Base-by-base conservation (phyloP, 1,140 invertebrate genomes). In the Drosophila neocordata region DNA sequence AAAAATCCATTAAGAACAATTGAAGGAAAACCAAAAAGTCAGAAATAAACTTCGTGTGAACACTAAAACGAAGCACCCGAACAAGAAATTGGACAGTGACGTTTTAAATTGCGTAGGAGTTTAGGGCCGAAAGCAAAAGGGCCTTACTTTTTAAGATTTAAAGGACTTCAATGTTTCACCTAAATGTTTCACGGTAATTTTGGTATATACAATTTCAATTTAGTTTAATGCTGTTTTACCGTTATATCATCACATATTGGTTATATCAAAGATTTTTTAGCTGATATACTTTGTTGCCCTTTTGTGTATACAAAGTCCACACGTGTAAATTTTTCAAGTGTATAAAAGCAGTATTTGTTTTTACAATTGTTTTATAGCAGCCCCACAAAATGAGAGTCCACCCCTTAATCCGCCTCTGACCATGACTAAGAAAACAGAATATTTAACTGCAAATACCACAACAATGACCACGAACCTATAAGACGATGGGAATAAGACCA, bases 351-450 rank as follows among this genome's bases (percentile, higher is more conserved):
- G n/a, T n/a, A n/a, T n/a, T n/a, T n/a, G n/a, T 1, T 24, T 24
- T 24, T 24, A 24, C 24, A 31, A 13, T 48, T 20, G 15, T 20
- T 48, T 48, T 20, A 44, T 20, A 3, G 18, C 4, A 1, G 41
- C 41, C 41, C 41, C 9, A 18, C 7, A 8, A 1, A 8, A 8
- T 44, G 1, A 15, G 6, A 18, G 15, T 20, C 8, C n/a, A 11
- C 5, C 41, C 41, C 9, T 48, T 48, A 48, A 20, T 48, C 41
- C 41, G 41, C 41, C n/a, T 20, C 41, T 48, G 80, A 84, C 65
- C 59, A 55, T 68, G 65, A 69, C 72, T 69, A 69, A 67, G 68
- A 69, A 72, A 51, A 44, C 31, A 59, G 24, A 56, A 59, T 53
- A 22, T 31, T 57, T 37, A 27, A 34, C 24, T 51, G 64, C 27